Percentiles rank a stretch among this genome's conserved stretches.
Evolutionary conservation across 2,888 invertebrate species (phyloP).

Genomic region (Clanis bilineata): DNA sequence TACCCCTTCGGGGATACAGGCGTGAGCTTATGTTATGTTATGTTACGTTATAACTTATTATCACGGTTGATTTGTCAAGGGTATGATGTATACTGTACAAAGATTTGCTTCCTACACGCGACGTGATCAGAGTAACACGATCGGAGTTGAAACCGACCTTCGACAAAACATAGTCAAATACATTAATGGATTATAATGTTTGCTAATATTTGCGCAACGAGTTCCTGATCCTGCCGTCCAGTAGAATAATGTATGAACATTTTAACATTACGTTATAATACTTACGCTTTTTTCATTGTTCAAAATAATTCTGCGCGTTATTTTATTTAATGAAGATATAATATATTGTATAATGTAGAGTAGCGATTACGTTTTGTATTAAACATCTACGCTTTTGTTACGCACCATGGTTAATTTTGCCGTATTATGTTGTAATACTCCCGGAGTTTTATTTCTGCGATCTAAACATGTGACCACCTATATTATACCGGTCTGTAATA

Average conservation of each 20-base stretch:
- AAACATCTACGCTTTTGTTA: too few relatives aligned
- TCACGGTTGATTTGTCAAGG: constrained; percentile 6
- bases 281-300: too few relatives aligned
- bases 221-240: background rate
- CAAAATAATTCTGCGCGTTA: too few relatives aligned
- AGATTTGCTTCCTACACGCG: constrained; percentile 26
- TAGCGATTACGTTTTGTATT: too few relatives aligned
- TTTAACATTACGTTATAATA: background rate
- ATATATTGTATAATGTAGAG: too few relatives aligned
- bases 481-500: too few relatives aligned
- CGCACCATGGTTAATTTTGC: too few relatives aligned
- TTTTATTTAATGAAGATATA: too few relatives aligned
- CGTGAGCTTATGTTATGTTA: background rate
- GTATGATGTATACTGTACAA: background rate
- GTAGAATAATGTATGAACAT: background rate
- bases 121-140: constrained; percentile 29
- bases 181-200: background rate
- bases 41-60: background rate
- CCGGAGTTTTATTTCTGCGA: too few relatives aligned
- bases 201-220: background rate
- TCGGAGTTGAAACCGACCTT: constrained; percentile 31
- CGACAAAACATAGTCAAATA: background rate
- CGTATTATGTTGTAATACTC: too few relatives aligned
- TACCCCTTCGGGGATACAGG: too few relatives aligned
- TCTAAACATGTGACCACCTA: too few relatives aligned